Conservation (phyloP, 2,113 vertebrate genomes). For the Chaenogobius annularis region DNA sequence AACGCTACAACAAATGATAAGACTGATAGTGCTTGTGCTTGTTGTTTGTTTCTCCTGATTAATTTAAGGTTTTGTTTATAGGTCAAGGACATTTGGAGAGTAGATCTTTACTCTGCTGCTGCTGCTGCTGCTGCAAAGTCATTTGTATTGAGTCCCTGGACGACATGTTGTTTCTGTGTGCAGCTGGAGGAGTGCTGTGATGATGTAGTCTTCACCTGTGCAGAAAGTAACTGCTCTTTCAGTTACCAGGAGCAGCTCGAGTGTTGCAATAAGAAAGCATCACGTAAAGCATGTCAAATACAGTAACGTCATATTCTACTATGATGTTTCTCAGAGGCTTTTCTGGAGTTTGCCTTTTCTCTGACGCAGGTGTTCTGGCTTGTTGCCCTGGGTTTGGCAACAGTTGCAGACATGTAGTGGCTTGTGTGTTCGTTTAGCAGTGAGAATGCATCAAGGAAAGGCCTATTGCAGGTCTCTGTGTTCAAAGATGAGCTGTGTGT, state of each 20-base stretch:
- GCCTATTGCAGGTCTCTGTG: neutral
- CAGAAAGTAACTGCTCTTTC: no score
- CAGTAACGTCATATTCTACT: neutral
- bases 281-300: neutral
- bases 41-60: neutral
- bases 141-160: constrained; percentile 45
- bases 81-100: constrained; percentile 17
- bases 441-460: constrained; percentile 6
- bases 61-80: neutral
- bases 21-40: neutral
- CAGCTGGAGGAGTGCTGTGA: constrained; percentile 27
- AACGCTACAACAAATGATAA: neutral
- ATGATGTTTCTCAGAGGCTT: neutral
- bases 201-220: constrained; percentile 36
- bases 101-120: constrained; percentile 6
- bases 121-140: constrained; percentile 10
- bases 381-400: constrained; percentile 39
- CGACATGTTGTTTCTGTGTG: constrained; percentile 21
- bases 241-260: no score
- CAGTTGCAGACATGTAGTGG: constrained; percentile 37
- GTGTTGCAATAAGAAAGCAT: neutral
- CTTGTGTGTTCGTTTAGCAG: constrained; percentile 33
- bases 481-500: neutral
- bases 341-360: neutral
- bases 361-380: constrained; percentile 1